Evolutionary conservation across 2,888 invertebrate genomes (phyloP).

Genomic region (Reticulitermes lucifugus): DNA sequence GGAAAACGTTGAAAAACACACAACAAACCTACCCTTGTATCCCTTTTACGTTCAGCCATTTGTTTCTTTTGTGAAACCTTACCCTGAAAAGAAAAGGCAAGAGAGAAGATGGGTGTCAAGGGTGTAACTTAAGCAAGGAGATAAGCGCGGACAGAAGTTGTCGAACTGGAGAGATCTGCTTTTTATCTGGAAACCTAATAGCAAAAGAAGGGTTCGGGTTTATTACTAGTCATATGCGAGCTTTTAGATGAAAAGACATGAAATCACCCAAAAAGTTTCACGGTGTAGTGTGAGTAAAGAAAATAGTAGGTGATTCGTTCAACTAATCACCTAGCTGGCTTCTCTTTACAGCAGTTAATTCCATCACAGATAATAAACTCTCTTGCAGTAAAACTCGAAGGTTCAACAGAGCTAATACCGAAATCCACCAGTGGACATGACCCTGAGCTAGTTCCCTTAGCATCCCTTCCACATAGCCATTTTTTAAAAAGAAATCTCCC

Average conservation of each 20-base stretch:
- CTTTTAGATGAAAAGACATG: not conserved
- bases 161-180: not conserved
- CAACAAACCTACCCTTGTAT: not conserved
- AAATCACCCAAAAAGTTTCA: too few relatives aligned
- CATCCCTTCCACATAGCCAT: too few relatives aligned
- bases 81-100: not conserved
- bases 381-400: too few relatives aligned
- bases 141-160: not conserved
- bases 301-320: too few relatives aligned
- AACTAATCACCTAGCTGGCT: too few relatives aligned
- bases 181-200: not conserved
- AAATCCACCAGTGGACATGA: too few relatives aligned
- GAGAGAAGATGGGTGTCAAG: not conserved
- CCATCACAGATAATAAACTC: too few relatives aligned
- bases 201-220: not conserved
- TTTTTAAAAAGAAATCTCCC: too few relatives aligned
- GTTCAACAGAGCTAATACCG: too few relatives aligned
- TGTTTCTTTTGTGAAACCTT: not conserved
- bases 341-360: too few relatives aligned
- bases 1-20: not conserved
- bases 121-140: not conserved
- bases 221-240: not conserved
- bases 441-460: too few relatives aligned
- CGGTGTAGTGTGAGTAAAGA: too few relatives aligned
- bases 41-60: not conserved